Base-by-base conservation (phyloP, 2,113 vertebrate genomes). In the Gopherus evgoodei region DNA sequence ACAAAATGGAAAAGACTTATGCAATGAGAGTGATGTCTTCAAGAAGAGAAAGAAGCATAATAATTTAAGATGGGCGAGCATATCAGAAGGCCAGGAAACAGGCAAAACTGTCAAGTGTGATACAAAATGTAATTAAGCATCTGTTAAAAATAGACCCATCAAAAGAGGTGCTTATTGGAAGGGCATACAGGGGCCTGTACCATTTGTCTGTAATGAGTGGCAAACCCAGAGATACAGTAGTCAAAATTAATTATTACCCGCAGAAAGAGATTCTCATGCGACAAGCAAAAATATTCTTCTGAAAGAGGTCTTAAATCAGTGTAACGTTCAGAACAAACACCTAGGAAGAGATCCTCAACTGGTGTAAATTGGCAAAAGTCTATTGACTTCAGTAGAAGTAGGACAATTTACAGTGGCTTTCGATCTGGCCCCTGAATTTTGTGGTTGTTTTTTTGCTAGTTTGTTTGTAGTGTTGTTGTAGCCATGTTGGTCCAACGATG, bases 91-190 rank as follows among this genome's bases (percentile, higher is more conserved):
- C 24, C 91, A 86, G 49, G 89, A 80, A 38, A 95, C 87, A 80
- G 0, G 0, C 81, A 92, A 83, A 53, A 22, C 3, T 81, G 8
- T 81, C 57, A 90, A 86, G 3, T 1, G 2, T 91, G 78, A 95
- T 90, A 50, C 5, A 93, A 14, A 83, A 93, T 57, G 11, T 27
- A 94, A 88, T 89, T 89, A 93, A 90, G 17, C 49, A 86, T 38
- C 10, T 14, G 44, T 27, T 93, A 89, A 83, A 13, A 89, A 38
- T 11, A 69, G 24, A 69, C 44, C 14, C 65, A 47, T 81, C 4
- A 1, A 9, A 79, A 90, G 87, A 96, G 19, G 2, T 21, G 10
- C 11, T 90, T 86, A n/a, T 10, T 83, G 24, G 57, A 86, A 93
- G 2, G n/a, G 4, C 27, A 91, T 5, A 53, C 2, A 56, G 2